Evolutionary conservation across 2,797 vertebrate genomes (phyloP).

Genomic region (Nannoperca obscura): DNA sequence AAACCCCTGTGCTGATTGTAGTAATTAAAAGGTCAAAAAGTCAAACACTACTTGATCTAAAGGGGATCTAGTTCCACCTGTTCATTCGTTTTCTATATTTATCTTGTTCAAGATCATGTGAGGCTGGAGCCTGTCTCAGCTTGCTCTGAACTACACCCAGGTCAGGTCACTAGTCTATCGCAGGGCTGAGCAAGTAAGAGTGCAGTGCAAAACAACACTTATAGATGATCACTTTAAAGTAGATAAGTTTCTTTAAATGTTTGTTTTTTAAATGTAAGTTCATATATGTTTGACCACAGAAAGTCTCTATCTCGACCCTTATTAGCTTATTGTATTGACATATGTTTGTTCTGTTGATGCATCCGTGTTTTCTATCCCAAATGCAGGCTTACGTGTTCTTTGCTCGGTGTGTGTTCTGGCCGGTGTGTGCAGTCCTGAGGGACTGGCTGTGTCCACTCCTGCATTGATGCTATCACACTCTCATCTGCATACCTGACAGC

Average conservation of each 20-base stretch:
- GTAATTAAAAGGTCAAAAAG: background rate
- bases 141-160: background rate
- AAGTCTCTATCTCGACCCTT: slow-evolving; percentile 36
- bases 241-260: background rate
- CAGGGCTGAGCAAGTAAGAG: background rate
- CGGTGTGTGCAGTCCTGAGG: slow-evolving; percentile 59
- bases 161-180: background rate
- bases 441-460: slow-evolving; percentile 65
- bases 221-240: background rate
- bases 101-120: too few species aligned
- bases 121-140: too few species aligned
- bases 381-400: slow-evolving; percentile 60
- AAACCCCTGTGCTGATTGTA: slow-evolving; percentile 27
- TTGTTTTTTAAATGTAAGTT: background rate
- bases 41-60: too few species aligned
- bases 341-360: slow-evolving; percentile 49
- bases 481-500: slow-evolving; percentile 80
- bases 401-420: slow-evolving; percentile 36
- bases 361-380: slow-evolving; percentile 67
- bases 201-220: background rate
- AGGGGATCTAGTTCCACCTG: background rate
- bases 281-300: slow-evolving; percentile 15
- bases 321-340: slow-evolving; percentile 50
- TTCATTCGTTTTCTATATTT: slow-evolving; percentile 1
- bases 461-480: slow-evolving; percentile 70